Evolutionary conservation across 1,140 invertebrate genomes (phyloP).

Genomic region (Tribolium castaneum): DNA sequence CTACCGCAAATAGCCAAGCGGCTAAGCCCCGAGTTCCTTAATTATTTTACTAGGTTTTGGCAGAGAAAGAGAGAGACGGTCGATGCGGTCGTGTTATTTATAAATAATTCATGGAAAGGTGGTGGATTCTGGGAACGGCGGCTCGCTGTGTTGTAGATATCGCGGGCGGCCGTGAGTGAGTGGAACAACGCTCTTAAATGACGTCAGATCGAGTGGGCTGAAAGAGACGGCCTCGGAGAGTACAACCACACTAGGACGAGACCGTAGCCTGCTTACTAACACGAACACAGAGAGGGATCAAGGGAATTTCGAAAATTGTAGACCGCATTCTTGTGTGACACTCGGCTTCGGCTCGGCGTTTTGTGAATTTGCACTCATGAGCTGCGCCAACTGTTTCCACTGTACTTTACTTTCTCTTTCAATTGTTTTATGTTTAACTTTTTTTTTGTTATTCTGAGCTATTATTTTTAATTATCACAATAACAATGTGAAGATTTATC

Average conservation of each 20-base stretch:
- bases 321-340: too few relatives aligned
- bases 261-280: conserved; percentile 7
- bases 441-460: too few relatives aligned
- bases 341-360: too few relatives aligned
- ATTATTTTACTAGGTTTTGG: not conserved
- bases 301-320: not conserved
- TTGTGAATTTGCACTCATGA: too few relatives aligned
- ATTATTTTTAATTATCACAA: too few relatives aligned
- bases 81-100: not conserved
- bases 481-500: too few relatives aligned
- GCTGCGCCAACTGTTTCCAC: too few relatives aligned
- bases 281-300: not conserved
- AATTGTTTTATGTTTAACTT: too few relatives aligned
- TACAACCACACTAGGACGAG: conserved; percentile 24
- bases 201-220: conserved; percentile 14
- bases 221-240: conserved; percentile 6
- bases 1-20: too few relatives aligned
- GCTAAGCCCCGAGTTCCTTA: too few relatives aligned
- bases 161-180: conserved; percentile 23
- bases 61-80: not conserved
- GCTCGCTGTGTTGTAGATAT: conserved; percentile 20
- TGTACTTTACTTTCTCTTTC: too few relatives aligned
- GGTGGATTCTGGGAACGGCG: conserved; percentile 19
- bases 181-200: conserved; percentile 15
- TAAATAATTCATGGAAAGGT: conserved; percentile 23